Conservation (phyloP, 2,113 vertebrate species). For the Mixornis gularis region DNA sequence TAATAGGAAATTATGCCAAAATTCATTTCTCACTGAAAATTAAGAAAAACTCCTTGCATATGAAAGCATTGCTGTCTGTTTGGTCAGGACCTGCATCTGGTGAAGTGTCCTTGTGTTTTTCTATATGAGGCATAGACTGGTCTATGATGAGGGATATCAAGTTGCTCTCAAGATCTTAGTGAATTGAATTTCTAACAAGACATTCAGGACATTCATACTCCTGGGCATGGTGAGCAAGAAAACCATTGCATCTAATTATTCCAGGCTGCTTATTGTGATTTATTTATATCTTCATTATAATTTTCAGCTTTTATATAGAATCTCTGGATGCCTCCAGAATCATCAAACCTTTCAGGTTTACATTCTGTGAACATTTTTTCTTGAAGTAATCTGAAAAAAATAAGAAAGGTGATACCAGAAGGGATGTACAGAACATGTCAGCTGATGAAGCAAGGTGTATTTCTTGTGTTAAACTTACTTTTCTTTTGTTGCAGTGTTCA, state of each 20-base stretch:
- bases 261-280: background rate
- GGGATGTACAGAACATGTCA: background rate
- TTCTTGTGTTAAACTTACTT: background rate
- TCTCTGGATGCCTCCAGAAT: background rate
- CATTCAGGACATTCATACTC: background rate
- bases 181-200: background rate
- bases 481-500: conserved; percentile 78
- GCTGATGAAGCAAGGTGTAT: background rate
- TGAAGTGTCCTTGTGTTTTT: background rate
- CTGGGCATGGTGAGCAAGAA: background rate
- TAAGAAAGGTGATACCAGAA: background rate
- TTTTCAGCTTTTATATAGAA: background rate
- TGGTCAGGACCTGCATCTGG: background rate
- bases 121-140: background rate
- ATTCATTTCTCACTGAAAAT: background rate
- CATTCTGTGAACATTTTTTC: background rate
- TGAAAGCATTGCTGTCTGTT: background rate
- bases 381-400: background rate
- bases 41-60: background rate
- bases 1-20: background rate
- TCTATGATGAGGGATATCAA: fast-evolving
- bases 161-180: background rate
- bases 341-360: background rate
- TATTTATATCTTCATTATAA: background rate
- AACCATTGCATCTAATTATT: background rate